A percentile compares a stretch with the other conserved stretches of the same genome.
Conservation (phyloP, 2,888 invertebrate species). For the Athripsodes cinereus region DNA sequence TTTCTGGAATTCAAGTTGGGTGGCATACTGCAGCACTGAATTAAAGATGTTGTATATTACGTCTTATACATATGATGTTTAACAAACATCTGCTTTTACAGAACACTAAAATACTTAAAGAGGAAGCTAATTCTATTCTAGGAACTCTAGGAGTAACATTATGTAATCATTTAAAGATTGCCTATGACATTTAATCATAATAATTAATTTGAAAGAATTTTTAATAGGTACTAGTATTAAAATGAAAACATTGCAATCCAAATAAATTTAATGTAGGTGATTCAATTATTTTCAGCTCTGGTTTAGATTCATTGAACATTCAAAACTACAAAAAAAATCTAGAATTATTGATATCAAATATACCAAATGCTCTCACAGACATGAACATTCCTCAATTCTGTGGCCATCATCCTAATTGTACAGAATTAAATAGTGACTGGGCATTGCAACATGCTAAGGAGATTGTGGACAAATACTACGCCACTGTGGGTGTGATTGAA, state of each 20-base stretch:
- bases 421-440: constrained; percentile 52
- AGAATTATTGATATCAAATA: not conserved
- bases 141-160: no score
- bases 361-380: constrained; percentile 31
- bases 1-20: no score
- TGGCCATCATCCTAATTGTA: constrained; percentile 53
- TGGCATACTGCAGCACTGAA: no score
- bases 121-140: no score
- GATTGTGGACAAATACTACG: constrained; percentile 52
- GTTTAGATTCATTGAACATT: not conserved
- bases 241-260: not conserved
- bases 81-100: no score
- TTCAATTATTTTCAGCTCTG: not conserved
- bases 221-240: no score
- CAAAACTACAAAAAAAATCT: not conserved
- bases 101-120: no score
- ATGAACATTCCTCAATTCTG: constrained; percentile 56
- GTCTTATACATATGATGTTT: no score
- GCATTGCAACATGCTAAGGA: constrained; percentile 49
- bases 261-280: not conserved
- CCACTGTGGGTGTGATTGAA: constrained; percentile 54
- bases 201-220: no score
- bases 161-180: no score
- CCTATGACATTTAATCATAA: no score
- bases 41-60: no score